Conservation (phyloP, 37 sponge, comb jelly and placozoan genomes). For the Hexactinellida sp. region DNA sequence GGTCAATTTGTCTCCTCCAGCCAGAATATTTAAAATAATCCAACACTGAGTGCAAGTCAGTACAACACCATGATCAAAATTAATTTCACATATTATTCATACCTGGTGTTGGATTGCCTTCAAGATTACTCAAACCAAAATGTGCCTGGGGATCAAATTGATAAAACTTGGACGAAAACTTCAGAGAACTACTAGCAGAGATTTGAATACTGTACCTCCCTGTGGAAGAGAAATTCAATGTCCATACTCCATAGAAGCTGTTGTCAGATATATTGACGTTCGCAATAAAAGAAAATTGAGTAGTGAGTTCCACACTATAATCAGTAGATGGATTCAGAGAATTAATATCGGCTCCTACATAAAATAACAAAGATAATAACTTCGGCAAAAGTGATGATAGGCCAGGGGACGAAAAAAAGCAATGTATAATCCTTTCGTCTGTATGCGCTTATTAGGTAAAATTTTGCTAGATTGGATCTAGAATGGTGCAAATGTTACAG, state of each 20-base stretch:
- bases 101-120: conserved; percentile 22
- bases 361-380: too few relatives aligned
- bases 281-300: conserved; percentile 7
- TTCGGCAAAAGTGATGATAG: too few relatives aligned
- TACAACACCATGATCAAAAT: too few relatives aligned
- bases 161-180: background rate
- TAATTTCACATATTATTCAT: too few relatives aligned
- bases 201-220: conserved; percentile 20
- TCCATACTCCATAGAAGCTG: conserved; percentile 18
- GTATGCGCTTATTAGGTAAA: too few relatives aligned
- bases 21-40: too few relatives aligned
- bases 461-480: too few relatives aligned
- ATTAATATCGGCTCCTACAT: background rate
- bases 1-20: too few relatives aligned
- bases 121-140: conserved; percentile 9
- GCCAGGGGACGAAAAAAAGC: too few relatives aligned
- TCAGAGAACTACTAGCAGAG: background rate
- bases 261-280: conserved; percentile 16
- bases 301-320: background rate
- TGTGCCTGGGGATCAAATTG: background rate
- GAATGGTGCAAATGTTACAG: too few relatives aligned
- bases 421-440: too few relatives aligned
- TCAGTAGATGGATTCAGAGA: background rate
- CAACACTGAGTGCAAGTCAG: too few relatives aligned
- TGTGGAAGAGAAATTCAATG: background rate